These are phyloP conservation scores for Leucophenga varia DNA, from an alignment of 1,140 invertebrate genomes.

Conservation along the genomic window DNA sequence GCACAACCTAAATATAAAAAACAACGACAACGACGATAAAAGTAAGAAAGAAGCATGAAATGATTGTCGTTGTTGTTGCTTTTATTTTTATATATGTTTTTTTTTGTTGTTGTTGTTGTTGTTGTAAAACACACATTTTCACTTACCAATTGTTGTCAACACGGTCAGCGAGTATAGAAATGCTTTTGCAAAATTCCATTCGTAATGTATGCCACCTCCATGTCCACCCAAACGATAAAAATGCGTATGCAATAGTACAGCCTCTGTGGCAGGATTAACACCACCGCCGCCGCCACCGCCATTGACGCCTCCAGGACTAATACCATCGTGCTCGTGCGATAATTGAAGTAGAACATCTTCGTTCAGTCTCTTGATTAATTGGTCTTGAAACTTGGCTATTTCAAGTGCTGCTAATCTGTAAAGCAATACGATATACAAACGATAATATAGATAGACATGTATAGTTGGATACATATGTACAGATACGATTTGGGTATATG, in stretches of 20 bases:
- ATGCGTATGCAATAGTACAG: conserved; percentile 49
- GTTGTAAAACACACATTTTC: neutral
- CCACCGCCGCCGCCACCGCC: conserved; percentile 42
- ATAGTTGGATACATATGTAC: no score
- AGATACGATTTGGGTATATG: no score
- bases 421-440: no score
- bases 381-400: conserved; percentile 85
- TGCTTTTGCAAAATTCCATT: conserved; percentile 92
- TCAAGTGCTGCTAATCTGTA: conserved; percentile 73
- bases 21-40: no score
- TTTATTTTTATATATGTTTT: no score
- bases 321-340: conserved; percentile 46
- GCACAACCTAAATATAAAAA: no score
- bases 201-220: conserved; percentile 63
- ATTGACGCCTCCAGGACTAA: conserved; percentile 19
- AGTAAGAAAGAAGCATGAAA: no score
- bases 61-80: no score
- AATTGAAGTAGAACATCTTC: conserved; percentile 68
- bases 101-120: no score
- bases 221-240: conserved; percentile 60
- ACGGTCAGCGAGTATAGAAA: conserved; percentile 96
- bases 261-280: conserved; percentile 57
- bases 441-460: no score
- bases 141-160: conserved; percentile 93
- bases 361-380: conserved; percentile 75